Evolutionary conservation across 2,888 invertebrate species (phyloP).

Genomic region (Diadegma fenestrale): DNA sequence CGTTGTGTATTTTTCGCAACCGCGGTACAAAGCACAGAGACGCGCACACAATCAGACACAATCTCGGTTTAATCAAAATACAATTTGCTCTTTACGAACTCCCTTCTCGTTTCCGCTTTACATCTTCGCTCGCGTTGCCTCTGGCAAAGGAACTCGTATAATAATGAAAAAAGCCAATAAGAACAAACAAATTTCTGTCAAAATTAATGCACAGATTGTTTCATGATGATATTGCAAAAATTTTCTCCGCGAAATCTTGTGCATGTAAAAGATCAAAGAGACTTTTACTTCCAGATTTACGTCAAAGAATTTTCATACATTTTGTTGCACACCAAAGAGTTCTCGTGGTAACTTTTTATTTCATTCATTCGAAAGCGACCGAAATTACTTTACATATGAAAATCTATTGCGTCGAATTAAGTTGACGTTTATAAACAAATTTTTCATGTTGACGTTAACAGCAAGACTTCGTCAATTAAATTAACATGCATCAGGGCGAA

Average conservation of each 20-base stretch:
- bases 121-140: neutral
- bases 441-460: neutral
- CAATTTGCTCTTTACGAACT: constrained; percentile 34
- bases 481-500: constrained; percentile 5
- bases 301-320: no score
- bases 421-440: neutral
- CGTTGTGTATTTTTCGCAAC: neutral
- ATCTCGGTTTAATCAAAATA: constrained; percentile 25
- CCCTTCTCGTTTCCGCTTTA: constrained; percentile 23
- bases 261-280: no score
- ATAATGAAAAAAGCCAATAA: neutral
- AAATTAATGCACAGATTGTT: neutral
- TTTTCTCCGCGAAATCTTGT: no score
- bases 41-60: neutral
- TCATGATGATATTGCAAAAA: neutral
- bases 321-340: no score
- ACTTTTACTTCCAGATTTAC: no score
- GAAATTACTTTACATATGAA: neutral
- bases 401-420: neutral
- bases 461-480: neutral
- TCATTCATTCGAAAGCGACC: neutral
- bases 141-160: neutral
- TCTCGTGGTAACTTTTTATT: neutral
- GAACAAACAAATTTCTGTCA: neutral
- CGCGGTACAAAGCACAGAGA: neutral